Base-by-base conservation (phyloP, 2,113 vertebrate genomes). In the Camelus bactrianus region DNA sequence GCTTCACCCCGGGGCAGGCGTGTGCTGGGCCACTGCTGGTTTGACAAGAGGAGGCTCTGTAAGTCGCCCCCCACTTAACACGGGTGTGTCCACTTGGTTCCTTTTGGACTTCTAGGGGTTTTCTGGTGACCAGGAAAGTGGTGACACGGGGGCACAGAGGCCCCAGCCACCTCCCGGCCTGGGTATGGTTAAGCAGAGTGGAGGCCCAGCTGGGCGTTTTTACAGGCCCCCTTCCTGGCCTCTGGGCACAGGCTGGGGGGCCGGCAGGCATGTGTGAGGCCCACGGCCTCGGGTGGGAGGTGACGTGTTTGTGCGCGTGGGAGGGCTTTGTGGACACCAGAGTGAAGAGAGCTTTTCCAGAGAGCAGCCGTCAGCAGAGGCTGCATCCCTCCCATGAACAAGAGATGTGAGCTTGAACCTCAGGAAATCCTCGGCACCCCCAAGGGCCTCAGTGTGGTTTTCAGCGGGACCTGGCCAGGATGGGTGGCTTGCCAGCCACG, bases 51-150 rank as follows among this genome's bases (percentile, higher is more conserved):
- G 16, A 32, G 54, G 22, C 24, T 48, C 52, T 10, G 0, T 17
- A 1, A 26, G 77, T 19, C 4, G 0, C 32, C 46, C 16, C 30
- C 17, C 17, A 12, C 24, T 54, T 28, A 9, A 16, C 15, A 0
- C 13, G 0, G 13, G 6, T 0, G 14, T 1, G 26, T 19, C 67
- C 5, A 0, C 3, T 8, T 30, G 14, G 1, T 15, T 30, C 72
- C 30, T 67, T 24, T 10, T 20, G 35, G 42, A 9, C 30, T 15
- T 26, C 7, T 28, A 9, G 46, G 52, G 20, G 16, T 20, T 46
- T 65, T 54, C n/a, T 5, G 2, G 8, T 2, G 16, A 42, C 22
- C 8, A 6, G 50, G 72, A 22, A 15, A 8, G 0, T 19, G 69
- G 70, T 17, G 76, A 80, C 75, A 3, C 0, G 14, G 16, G 87